Evolutionary conservation across 2,797 vertebrate genomes (phyloP), one percentile per base, ranked within the genome.

Genomic region (Champsocephalus gunnari): DNA sequence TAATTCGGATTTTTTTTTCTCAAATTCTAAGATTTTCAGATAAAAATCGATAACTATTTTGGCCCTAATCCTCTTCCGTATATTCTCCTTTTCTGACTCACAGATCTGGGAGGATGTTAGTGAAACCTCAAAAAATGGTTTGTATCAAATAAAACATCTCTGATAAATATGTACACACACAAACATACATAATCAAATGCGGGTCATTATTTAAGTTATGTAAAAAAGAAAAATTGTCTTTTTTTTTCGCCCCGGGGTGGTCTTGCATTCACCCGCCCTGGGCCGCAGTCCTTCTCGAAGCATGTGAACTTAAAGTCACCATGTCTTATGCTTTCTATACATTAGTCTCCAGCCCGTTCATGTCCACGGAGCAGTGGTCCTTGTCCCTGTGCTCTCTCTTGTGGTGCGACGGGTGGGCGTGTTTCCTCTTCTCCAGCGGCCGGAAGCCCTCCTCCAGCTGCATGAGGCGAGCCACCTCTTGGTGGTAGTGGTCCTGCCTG

Each of bases 341-440:
- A 0, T 98, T 98, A 55, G 98, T 99, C 94, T 99, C 98, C 61
- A 99, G 94, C 79, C 98, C 97, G 9, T 96, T 97, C 94, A 99
- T 98, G 89, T 99, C 96, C 54, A 99, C 95, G 77, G 97, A 95
- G 84, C 97, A 99, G 87, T 99, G 96, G 75, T 98, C 96, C 90
- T 95, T 96, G 85, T 95, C 95, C 75, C 90, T 92, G 91, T 93
- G 92, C 83, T 92, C 94, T 92, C 94, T 88, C 77, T 95, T 95
- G 54, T 92, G 90, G 66, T 94, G 95, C 56, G 91, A 90, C 1
- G 90, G 63, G 64, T 92, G 91, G 32, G 72, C 73, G 10, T 92
- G 90, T 45, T 90, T 95, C 84, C 90, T 92, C 89, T 94, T 95
- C 78, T 95, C 94, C 0, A 76, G 76, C 0, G 92, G 94, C 34